Evolutionary conservation across 2,797 vertebrate species (phyloP).

Genomic region (Poecilia velifera): DNA sequence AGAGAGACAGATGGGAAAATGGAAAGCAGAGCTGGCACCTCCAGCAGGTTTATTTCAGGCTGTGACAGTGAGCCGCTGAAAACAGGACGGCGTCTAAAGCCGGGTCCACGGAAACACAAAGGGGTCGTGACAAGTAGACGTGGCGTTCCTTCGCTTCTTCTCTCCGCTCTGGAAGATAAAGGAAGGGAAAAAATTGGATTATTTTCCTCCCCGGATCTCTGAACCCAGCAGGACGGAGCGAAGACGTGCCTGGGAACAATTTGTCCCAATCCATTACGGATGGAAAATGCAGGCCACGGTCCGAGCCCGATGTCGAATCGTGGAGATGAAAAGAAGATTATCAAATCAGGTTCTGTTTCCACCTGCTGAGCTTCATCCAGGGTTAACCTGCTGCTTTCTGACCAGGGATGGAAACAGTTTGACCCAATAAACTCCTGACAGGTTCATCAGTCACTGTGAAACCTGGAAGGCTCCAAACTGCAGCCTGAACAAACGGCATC

Average conservation of each 20-base stretch:
- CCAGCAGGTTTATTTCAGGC: slow-evolving; percentile 79
- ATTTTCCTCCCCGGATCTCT: slow-evolving; percentile 79
- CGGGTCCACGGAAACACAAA: slow-evolving; percentile 76
- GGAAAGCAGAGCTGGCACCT: slow-evolving; percentile 80
- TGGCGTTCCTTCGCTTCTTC: slow-evolving; percentile 76
- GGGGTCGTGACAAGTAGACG: slow-evolving; percentile 82
- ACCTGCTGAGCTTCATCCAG: slow-evolving; percentile 29
- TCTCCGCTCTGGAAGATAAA: slow-evolving; percentile 78
- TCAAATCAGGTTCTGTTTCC: slow-evolving; percentile 33
- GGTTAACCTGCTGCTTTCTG: background rate
- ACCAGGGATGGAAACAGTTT: background rate
- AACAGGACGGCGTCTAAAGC: slow-evolving; percentile 75
- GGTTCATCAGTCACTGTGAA: background rate
- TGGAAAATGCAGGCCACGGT: slow-evolving; percentile 75
- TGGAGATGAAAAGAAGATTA: slow-evolving; percentile 66
- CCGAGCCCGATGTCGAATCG: slow-evolving; percentile 64
- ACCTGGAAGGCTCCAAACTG: no score
- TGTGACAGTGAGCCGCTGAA: slow-evolving; percentile 79
- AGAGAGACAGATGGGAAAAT: slow-evolving; percentile 75
- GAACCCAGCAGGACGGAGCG: slow-evolving; percentile 71
- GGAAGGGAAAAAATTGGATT: slow-evolving; percentile 80
- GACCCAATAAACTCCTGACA: background rate
- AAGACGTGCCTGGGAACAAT: slow-evolving; percentile 84
- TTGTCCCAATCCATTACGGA: slow-evolving; percentile 80
- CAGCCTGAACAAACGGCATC: background rate